phyloP scores from a whole-genome alignment of 2,797 vertebrate species.

The Malurus leucopterus region DNA sequence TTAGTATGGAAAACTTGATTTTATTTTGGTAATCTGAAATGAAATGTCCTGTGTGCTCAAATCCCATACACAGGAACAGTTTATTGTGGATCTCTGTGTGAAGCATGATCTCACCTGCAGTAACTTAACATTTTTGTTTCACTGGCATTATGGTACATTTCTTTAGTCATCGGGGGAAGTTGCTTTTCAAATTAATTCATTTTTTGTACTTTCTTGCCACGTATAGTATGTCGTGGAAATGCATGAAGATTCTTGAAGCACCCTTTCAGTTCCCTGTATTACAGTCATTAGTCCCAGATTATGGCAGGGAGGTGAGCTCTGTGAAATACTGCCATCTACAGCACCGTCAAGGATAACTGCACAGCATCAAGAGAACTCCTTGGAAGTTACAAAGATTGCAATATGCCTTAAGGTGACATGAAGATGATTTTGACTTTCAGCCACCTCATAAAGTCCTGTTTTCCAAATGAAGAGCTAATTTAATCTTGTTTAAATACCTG shows the following conservation, averaged over 20 bases:
- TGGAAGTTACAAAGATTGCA: background rate
- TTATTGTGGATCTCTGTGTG: background rate
- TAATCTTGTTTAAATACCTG: background rate
- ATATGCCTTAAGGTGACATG: background rate
- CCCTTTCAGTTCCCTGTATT: background rate
- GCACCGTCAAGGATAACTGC: background rate
- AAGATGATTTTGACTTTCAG: background rate
- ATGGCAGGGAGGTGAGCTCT: background rate
- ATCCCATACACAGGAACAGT: background rate
- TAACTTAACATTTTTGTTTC: background rate
- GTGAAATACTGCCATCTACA: slow-evolving; percentile 25
- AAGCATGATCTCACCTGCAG: background rate
- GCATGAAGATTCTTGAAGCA: background rate
- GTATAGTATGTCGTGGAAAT: background rate
- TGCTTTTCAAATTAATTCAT: background rate
- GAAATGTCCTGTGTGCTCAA: background rate
- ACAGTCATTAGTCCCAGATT: background rate
- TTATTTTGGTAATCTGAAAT: background rate
- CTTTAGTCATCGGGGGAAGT: background rate
- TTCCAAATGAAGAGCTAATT: background rate
- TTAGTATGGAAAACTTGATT: background rate
- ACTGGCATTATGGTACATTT: background rate
- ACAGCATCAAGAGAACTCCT: background rate
- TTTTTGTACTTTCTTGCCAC: background rate
- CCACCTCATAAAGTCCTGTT: background rate